A percentile compares a stretch with the other conserved stretches of the same genome.
Conservation (phyloP, 2,888 invertebrate species). For the Ophion slaviceki region DNA sequence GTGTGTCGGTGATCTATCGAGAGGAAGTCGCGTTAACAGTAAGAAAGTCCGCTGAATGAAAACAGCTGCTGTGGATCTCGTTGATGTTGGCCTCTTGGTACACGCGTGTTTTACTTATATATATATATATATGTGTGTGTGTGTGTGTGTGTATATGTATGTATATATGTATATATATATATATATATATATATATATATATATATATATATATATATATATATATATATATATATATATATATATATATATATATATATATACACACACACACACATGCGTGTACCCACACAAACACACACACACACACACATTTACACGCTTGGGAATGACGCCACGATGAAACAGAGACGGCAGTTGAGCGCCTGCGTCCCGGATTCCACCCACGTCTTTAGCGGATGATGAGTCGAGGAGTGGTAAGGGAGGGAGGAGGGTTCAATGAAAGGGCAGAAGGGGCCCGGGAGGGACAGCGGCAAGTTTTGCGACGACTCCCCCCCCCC, state of each 20-base stretch:
- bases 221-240: too few relatives aligned
- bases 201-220: too few relatives aligned
- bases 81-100: constrained; percentile 21
- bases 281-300: too few relatives aligned
- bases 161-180: too few relatives aligned
- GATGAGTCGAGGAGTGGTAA: constrained; percentile 2
- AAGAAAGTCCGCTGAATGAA: constrained; percentile 79
- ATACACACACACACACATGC: too few relatives aligned
- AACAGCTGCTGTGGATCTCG: constrained; percentile 78
- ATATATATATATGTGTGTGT: too few relatives aligned
- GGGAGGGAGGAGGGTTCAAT: not conserved
- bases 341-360: constrained; percentile 33
- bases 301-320: not conserved
- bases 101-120: too few relatives aligned
- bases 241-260: too few relatives aligned
- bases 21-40: constrained; percentile 79
- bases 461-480: too few relatives aligned
- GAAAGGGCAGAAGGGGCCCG: too few relatives aligned
- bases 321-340: constrained; percentile 76
- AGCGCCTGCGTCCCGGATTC: constrained; percentile 59
- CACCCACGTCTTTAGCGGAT: constrained; percentile 42
- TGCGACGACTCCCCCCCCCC: not conserved
- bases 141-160: too few relatives aligned
- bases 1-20: constrained; percentile 44
- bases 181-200: too few relatives aligned